Percentiles rank a stretch among this genome's conserved stretches.
phyloP scores from a whole-genome alignment of 2,113 vertebrate species.

The Psilopogon haemacephalus region DNA sequence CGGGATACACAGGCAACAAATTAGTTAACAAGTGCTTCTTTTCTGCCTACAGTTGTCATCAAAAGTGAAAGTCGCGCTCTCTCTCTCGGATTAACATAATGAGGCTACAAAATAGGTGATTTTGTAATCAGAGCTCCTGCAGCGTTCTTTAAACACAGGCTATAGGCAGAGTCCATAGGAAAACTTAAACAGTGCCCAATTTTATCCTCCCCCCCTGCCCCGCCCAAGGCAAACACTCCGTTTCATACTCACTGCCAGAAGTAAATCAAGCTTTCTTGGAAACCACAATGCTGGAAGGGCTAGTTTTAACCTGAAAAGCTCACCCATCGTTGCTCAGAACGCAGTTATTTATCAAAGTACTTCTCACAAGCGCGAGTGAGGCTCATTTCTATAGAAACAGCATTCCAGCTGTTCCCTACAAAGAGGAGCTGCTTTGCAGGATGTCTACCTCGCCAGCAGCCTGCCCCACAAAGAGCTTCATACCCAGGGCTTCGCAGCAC shows the following conservation, averaged over 20 bases:
- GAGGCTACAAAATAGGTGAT: background rate
- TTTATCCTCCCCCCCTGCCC: background rate
- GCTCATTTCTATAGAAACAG: conserved; percentile 1
- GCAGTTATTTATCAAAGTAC: background rate
- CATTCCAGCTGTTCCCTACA: background rate
- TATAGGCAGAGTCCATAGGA: background rate
- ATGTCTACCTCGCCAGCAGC: background rate
- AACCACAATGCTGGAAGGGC: background rate
- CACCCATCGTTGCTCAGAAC: background rate
- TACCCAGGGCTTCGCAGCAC: background rate
- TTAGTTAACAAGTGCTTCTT: background rate
- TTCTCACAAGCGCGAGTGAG: background rate
- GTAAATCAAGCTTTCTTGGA: background rate
- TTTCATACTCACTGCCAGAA: background rate
- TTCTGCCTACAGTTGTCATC: background rate
- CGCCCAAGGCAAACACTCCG: rapidly evolving
- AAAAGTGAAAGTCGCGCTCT: background rate
- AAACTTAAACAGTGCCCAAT: background rate
- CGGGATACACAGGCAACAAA: background rate
- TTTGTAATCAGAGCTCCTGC: background rate
- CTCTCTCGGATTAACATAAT: background rate
- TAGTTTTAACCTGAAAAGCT: background rate
- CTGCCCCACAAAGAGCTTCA: background rate
- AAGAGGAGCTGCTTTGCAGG: background rate
- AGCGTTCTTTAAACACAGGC: background rate